Conservation (phyloP, 2,797 vertebrate species). For the Molossus molossus region DNA sequence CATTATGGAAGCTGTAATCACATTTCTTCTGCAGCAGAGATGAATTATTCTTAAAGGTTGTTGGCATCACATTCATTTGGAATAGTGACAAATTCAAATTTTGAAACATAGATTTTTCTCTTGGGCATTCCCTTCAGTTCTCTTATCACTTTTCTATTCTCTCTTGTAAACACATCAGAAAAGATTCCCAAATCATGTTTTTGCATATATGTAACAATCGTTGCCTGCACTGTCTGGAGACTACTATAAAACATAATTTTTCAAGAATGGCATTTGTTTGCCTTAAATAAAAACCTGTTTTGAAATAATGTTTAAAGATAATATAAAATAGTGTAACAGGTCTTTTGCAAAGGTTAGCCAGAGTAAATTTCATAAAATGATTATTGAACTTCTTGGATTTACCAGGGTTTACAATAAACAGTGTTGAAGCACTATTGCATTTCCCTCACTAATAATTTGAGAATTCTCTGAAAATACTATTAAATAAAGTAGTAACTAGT, state of each 20-base stretch:
- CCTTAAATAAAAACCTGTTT: not conserved
- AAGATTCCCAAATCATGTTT: not conserved
- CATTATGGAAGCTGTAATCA: conserved; percentile 34
- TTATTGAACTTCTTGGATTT: not conserved
- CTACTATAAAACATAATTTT: not conserved
- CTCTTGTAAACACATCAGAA: not conserved
- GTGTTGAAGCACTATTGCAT: not conserved
- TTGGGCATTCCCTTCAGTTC: conserved; percentile 3
- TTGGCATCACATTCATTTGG: conserved; percentile 25
- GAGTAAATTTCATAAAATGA: not conserved
- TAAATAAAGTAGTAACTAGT: not conserved
- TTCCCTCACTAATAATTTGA: conserved; percentile 25
- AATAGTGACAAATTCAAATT: conserved; percentile 65
- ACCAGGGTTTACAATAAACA: not conserved
- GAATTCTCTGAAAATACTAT: conserved; percentile 18
- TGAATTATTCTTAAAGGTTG: conserved; percentile 43
- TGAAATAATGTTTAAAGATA: not conserved
- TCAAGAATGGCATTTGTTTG: not conserved
- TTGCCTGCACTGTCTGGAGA: not conserved
- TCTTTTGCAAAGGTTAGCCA: not conserved
- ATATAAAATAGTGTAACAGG: not conserved
- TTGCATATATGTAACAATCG: not conserved
- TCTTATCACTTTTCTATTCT: conserved; percentile 6
- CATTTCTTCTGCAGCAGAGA: conserved; percentile 46
- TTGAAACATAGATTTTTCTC: conserved; percentile 20